Percentiles rank a stretch among this genome's conserved stretches.
These are phyloP conservation scores for Parascotia fuliginaria DNA, from an alignment of 2,888 invertebrate species.

Conservation along the genomic window DNA sequence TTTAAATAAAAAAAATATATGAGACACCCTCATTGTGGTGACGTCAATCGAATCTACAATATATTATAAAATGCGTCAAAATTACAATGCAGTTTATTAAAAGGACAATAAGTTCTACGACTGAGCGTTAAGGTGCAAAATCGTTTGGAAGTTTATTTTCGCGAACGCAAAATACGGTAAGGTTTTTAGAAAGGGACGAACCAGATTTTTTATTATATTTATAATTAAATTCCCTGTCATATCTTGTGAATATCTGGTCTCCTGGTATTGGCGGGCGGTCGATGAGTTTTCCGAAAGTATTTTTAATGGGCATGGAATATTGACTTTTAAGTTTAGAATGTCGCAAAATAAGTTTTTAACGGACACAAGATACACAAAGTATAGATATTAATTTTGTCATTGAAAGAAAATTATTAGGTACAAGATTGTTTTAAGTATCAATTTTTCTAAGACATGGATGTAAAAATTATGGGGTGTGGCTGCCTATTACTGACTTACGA, in stretches of 20 bases:
- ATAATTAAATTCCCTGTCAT: constrained; percentile 85
- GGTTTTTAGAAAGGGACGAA: constrained; percentile 75
- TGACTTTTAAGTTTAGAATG: constrained; percentile 45
- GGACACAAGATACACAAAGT: background rate
- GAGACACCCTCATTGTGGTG: constrained; percentile 77
- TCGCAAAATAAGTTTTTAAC: no score
- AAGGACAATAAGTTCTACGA: constrained; percentile 47
- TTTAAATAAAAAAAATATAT: constrained; percentile 74
- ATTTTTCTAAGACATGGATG: background rate
- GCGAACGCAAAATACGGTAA: constrained; percentile 48
- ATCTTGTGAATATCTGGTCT: constrained; percentile 74
- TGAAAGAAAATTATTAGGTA: background rate
- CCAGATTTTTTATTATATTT: constrained; percentile 82
- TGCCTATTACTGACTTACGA: background rate
- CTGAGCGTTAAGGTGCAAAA: constrained; percentile 58
- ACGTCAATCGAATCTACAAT: constrained; percentile 79
- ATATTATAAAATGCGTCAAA: constrained; percentile 68
- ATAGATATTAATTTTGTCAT: background rate
- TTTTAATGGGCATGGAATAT: constrained; percentile 52
- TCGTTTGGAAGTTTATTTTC: constrained; percentile 55
- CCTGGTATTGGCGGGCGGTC: constrained; percentile 80
- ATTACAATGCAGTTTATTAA: constrained; percentile 44
- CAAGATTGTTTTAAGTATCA: background rate
- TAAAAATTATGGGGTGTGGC: constrained; percentile 6
- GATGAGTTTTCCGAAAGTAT: constrained; percentile 62